Percentiles rank a stretch among this genome's conserved stretches.
Evolutionary conservation across 2,888 invertebrate species (phyloP).

Genomic region (Seladonia tumulorum): DNA sequence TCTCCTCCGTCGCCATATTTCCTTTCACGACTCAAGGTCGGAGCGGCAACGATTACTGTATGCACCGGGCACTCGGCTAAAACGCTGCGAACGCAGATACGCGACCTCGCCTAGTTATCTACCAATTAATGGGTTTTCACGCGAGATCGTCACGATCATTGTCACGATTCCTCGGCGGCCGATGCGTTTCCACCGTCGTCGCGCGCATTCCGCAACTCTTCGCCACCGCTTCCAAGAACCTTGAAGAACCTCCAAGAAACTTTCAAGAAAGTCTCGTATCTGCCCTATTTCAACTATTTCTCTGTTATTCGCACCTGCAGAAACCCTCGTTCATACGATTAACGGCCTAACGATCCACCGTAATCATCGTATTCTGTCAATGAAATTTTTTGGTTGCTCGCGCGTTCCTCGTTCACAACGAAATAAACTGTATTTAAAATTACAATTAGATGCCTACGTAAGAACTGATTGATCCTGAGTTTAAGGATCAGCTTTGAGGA

Average conservation of each 20-base stretch:
- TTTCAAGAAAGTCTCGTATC: background rate
- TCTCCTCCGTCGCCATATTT: slow-evolving; percentile 64
- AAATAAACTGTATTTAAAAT: background rate
- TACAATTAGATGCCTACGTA: background rate
- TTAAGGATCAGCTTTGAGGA: too few relatives aligned
- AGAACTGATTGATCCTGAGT: too few relatives aligned
- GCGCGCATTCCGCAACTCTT: background rate
- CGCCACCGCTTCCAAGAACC: background rate
- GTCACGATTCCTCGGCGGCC: background rate
- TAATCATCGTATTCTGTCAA: background rate
- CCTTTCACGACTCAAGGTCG: slow-evolving; percentile 71
- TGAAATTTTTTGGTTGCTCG: background rate
- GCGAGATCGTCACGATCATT: background rate
- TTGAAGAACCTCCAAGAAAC: too few relatives aligned
- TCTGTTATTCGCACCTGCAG: background rate
- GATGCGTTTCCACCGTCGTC: background rate
- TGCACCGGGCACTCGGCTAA: slow-evolving; percentile 33
- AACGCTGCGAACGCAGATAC: slow-evolving; percentile 32
- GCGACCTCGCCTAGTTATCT: slow-evolving; percentile 16
- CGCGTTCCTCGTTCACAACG: too few relatives aligned
- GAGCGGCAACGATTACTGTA: slow-evolving; percentile 41
- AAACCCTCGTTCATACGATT: background rate
- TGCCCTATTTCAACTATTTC: background rate
- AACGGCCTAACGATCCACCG: background rate
- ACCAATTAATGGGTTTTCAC: slow-evolving; percentile 1